Conservation (phyloP, 2,888 invertebrate species). For the Parelbella ahira region DNA sequence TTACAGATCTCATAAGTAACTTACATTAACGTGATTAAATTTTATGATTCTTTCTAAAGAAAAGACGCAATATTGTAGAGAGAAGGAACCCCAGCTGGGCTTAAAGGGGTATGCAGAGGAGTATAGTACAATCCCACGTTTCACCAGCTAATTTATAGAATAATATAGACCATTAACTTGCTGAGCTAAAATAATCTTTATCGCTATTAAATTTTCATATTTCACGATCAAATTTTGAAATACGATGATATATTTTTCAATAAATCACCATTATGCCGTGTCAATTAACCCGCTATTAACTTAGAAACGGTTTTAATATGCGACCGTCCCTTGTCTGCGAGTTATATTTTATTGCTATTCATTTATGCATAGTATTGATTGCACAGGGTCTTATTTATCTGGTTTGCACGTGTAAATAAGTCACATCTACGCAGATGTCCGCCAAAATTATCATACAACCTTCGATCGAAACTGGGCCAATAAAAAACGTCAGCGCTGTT, state of each 20-base stretch:
- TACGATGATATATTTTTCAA: conserved; percentile 17
- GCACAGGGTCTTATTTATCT: conserved; percentile 37
- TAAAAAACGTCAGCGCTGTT: conserved; percentile 33
- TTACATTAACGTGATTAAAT: too few relatives aligned
- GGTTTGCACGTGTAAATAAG: conserved; percentile 39
- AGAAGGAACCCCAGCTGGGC: too few relatives aligned
- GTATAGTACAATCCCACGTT: too few relatives aligned
- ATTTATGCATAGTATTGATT: conserved; percentile 65
- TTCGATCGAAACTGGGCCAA: conserved; percentile 44
- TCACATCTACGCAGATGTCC: conserved; percentile 41
- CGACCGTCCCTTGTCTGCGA: conserved; percentile 48
- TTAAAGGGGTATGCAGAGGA: too few relatives aligned
- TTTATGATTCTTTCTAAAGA: too few relatives aligned
- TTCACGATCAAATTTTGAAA: conserved; percentile 1
- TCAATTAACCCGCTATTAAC: conserved; percentile 26
- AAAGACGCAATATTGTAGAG: too few relatives aligned
- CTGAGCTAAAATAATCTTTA: too few relatives aligned
- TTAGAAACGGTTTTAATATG: conserved; percentile 47
- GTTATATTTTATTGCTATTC: conserved; percentile 53
- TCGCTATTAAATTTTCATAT: background rate
- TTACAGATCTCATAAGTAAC: too few relatives aligned
- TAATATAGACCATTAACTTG: too few relatives aligned
- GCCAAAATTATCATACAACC: conserved; percentile 62
- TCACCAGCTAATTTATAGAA: too few relatives aligned
- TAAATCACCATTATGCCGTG: conserved; percentile 10